phyloP scores from a whole-genome alignment of 2,888 invertebrate genomes.

The Galeruca laticollis region DNA sequence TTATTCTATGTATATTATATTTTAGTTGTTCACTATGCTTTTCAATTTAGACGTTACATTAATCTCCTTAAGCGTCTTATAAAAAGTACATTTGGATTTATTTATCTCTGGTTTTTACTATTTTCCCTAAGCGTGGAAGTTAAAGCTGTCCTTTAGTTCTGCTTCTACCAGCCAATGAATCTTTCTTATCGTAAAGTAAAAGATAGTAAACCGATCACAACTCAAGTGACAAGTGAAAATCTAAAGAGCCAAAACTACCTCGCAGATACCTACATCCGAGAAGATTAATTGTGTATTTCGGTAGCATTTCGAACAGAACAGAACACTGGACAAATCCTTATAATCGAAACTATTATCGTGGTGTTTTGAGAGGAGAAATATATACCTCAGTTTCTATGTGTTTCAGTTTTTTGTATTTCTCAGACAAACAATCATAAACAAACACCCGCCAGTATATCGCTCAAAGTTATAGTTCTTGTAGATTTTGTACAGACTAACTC shows the following conservation, averaged over 20 bases:
- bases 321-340: conserved; percentile 60
- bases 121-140: conserved; percentile 2
- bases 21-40: too few relatives aligned
- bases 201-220: conserved; percentile 63
- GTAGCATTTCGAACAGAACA: conserved; percentile 59
- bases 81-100: too few relatives aligned
- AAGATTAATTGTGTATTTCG: conserved; percentile 65
- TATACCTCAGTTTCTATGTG: too few relatives aligned
- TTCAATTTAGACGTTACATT: too few relatives aligned
- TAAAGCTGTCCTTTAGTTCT: conserved; percentile 5
- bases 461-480: too few relatives aligned
- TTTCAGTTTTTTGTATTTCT: too few relatives aligned
- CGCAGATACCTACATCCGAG: conserved; percentile 59
- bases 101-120: background rate
- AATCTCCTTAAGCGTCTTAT: too few relatives aligned
- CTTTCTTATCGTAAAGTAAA: conserved; percentile 62
- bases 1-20: too few relatives aligned
- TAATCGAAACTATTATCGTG: conserved; percentile 58
- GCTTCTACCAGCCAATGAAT: conserved; percentile 56
- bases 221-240: conserved; percentile 61
- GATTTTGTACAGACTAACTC: too few relatives aligned
- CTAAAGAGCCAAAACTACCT: conserved; percentile 54
- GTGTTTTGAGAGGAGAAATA: background rate
- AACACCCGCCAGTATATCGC: too few relatives aligned
- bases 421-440: too few relatives aligned